A percentile compares a stretch with the other conserved stretches of the same genome.
Evolutionary conservation across 2,888 invertebrate genomes (phyloP).

Genomic region (Zonitis immaculata): DNA sequence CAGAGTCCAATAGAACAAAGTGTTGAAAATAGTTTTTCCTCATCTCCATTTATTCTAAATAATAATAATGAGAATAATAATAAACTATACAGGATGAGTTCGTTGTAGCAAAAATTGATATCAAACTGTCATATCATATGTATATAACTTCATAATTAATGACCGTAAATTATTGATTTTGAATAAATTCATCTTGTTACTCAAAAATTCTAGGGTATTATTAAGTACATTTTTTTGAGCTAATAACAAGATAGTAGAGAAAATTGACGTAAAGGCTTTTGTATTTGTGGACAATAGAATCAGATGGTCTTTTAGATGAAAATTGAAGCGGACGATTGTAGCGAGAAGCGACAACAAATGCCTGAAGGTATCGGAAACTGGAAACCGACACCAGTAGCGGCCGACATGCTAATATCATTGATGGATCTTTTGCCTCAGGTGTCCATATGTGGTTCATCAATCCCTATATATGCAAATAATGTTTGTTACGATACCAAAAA

Average conservation of each 20-base stretch:
- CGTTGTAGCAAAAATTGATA: constrained; percentile 13
- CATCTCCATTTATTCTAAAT: not conserved
- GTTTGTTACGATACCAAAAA: not conserved
- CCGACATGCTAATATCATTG: constrained; percentile 19
- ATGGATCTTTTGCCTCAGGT: constrained; percentile 17
- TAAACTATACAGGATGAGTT: constrained; percentile 7
- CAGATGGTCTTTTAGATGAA: not conserved
- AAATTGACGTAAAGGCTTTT: not conserved
- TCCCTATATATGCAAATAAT: not conserved
- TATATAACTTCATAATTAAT: constrained; percentile 17
- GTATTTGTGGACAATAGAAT: not conserved
- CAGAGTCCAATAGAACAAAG: not conserved
- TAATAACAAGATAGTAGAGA: too few species aligned
- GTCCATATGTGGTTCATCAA: constrained; percentile 4
- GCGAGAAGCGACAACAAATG: constrained; percentile 13
- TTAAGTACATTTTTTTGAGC: too few species aligned
- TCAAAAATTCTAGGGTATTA: not conserved
- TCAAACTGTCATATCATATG: constrained; percentile 17
- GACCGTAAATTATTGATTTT: constrained; percentile 12
- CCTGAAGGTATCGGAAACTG: constrained; percentile 13
- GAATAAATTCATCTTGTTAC: constrained; percentile 1
- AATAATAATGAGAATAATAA: too few species aligned
- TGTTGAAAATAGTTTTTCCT: not conserved
- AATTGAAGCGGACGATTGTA: constrained; percentile 14
- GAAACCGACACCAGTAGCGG: constrained; percentile 19